Evolutionary conservation across 2,888 invertebrate genomes (phyloP), one percentile per base, ranked within the genome.

Genomic region (Ectemnius cavifrons): DNA sequence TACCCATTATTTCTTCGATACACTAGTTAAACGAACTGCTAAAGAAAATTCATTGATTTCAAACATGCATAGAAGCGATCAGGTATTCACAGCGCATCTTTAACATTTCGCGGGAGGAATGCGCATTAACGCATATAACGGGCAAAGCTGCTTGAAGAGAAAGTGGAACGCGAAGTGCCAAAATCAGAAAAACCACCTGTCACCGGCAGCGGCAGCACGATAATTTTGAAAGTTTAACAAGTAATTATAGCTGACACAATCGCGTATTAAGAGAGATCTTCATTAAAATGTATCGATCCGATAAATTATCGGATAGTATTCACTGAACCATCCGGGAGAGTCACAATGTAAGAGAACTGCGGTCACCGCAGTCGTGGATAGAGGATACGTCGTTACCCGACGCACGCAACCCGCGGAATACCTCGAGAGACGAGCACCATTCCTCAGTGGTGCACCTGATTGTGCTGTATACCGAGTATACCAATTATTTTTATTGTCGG

Each of bases 131-230:
- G 37, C 23, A 11, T 13, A 13, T 13, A 28, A 16, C 45, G 18
- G 49, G 52, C 5, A 23, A 52, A 49, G 63, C 56, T 16, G n/a
- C 28, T 2, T n/a, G 13, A 11, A 6, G 49, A 2, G 65, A 64
- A 71, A 76, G 71, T 76, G 16, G 67, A 62, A 67, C 59, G 71
- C 46, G 27, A n/a, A 56, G 63, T 62, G 46, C 58, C 6, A 14
- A 66, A 65, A 47, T 65, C 61, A 11, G 37, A 13, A 6, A 14
- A 11, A 20, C 2, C 6, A 49, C 14, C 52, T 16, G n/a, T 45
- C n/a, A n/a, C 4, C 18, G 23, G 11, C 14, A n/a, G 11, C 18
- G 23, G 11, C 14, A 57, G 18, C 18, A 11, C 37, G 37, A 6
- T 37, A 37, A 37, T 37, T 11, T 37, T 4, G 5, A 37, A 37